A percentile compares a stretch with the other conserved stretches of the same genome.
Evolutionary conservation across 1,140 invertebrate species (phyloP).

Genomic region (Oncopeltus fasciatus): DNA sequence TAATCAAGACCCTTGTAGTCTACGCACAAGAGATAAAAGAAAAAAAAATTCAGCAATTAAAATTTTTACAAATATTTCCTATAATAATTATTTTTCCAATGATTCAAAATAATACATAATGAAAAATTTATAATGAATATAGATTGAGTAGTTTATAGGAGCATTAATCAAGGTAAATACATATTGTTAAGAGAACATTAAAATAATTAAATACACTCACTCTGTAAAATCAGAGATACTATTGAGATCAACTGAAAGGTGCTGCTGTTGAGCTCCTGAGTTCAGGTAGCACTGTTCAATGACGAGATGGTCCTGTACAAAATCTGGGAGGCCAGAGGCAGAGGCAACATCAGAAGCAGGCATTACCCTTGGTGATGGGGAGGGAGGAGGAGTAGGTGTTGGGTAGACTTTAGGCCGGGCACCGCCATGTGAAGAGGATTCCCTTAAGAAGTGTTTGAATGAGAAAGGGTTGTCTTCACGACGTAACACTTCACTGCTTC

Average conservation of each 20-base stretch:
- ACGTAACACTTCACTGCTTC: slow-evolving; percentile 33
- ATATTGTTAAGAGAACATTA: too few relatives aligned
- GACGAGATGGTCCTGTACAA: slow-evolving; percentile 44
- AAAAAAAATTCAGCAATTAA: too few relatives aligned
- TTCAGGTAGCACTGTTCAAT: slow-evolving; percentile 36
- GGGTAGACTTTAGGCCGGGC: slow-evolving; percentile 20
- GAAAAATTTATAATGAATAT: too few relatives aligned
- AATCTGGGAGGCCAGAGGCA: slow-evolving; percentile 38
- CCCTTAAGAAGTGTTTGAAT: slow-evolving; percentile 60
- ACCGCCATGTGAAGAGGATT: slow-evolving; percentile 26
- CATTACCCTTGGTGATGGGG: not conserved
- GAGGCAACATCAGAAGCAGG: slow-evolving; percentile 23
- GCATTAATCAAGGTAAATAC: too few relatives aligned
- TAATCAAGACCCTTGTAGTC: too few relatives aligned
- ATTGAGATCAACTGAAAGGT: slow-evolving; percentile 29
- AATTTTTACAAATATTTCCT: too few relatives aligned
- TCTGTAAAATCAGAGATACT: slow-evolving; percentile 32
- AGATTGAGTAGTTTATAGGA: too few relatives aligned
- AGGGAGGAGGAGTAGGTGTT: slow-evolving; percentile 14
- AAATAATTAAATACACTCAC: not conserved
- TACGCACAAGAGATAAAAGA: too few relatives aligned
- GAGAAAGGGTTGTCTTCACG: slow-evolving; percentile 62
- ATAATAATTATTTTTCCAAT: too few relatives aligned
- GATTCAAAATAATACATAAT: too few relatives aligned
- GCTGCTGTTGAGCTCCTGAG: not conserved